phyloP scores from a whole-genome alignment of 2,113 vertebrate species.

The Apistogramma diplotaenia region DNA sequence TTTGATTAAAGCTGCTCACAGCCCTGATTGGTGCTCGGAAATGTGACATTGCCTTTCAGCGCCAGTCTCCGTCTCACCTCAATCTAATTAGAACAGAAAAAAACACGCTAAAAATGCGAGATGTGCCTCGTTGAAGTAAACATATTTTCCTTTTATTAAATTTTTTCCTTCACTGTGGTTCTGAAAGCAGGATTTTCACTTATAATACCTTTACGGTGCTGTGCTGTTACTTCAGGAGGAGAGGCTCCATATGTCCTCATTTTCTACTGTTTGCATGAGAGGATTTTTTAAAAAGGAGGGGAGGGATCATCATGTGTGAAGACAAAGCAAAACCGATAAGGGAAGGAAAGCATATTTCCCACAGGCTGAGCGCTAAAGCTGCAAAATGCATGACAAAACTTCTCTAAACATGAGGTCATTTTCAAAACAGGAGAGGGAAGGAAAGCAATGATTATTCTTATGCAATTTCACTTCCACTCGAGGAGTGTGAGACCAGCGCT shows the following conservation, averaged over 20 bases:
- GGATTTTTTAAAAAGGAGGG: neutral
- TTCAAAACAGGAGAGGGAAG: neutral
- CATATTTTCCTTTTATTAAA: neutral
- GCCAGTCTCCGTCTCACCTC: neutral
- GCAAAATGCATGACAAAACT: slow-evolving; percentile 41
- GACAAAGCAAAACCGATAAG: slow-evolving; percentile 12
- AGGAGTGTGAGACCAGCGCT: neutral
- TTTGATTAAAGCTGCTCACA: neutral
- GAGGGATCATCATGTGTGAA: neutral
- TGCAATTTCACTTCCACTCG: slow-evolving; percentile 12
- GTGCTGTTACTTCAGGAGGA: neutral
- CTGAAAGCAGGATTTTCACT: neutral
- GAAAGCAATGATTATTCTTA: slow-evolving; percentile 9
- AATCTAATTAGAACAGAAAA: neutral
- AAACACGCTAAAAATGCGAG: neutral
- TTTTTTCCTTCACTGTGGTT: neutral
- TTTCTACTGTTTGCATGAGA: neutral
- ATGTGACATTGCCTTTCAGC: neutral
- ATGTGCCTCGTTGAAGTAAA: neutral
- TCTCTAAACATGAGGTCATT: slow-evolving; percentile 52
- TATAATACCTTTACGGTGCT: neutral
- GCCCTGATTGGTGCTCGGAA: neutral
- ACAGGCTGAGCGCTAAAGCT: slow-evolving; percentile 7
- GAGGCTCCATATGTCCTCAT: neutral
- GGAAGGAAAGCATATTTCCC: slow-evolving; percentile 18